Base-by-base conservation (phyloP, 53 echinoderm and acorn worm genomes). In the Paracentrotus lividus region DNA sequence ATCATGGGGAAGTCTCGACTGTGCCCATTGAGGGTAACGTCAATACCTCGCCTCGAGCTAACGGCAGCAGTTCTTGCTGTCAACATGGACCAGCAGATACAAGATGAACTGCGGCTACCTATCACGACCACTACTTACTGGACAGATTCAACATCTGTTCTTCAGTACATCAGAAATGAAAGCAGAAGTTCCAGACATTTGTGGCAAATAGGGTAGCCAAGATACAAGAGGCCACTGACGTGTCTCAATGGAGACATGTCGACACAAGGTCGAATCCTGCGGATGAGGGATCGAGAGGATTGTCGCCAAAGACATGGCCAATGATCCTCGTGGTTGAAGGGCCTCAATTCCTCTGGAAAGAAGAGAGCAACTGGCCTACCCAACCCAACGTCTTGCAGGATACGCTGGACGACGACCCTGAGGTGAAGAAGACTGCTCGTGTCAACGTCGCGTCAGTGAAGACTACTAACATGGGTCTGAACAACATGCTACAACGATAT, bases 111-210 rank as follows among this genome's bases (percentile, higher is more conserved):
- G 21, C 32, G 43, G 76, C 67, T 96, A 38, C 77, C 61, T 13
- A 15, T 95, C 20, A 44, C 78, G 59, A 89, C 88, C 7, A 55
- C 66, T 23, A 29, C 85, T 1, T 95, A 51, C 77, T 94, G 94
- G 95, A 91, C 57, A 12, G 95, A 95, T 65, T 84, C 84, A 13
- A 95, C 93, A 23, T 78, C 93, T 42, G 93, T 93, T 8, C 85
- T 95, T 0, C 95, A 93, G 60, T 94, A 94, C 86, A 91, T 94
- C 52, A 66, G 86, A 31, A 95, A 93, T 34, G 93, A 95, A 20
- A 55, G 67, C 42, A 95, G 85, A 56, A 85, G 10, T 95, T 91
- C 88, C 58, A 95, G 59, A 94, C 92, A 36, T 95, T 95, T 57
- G 94, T 96, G 59, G 94, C 96, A 24, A 96, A 94, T 55, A 77